Conservation (phyloP, 2,888 invertebrate genomes). For the Linnaemya tessellans region DNA sequence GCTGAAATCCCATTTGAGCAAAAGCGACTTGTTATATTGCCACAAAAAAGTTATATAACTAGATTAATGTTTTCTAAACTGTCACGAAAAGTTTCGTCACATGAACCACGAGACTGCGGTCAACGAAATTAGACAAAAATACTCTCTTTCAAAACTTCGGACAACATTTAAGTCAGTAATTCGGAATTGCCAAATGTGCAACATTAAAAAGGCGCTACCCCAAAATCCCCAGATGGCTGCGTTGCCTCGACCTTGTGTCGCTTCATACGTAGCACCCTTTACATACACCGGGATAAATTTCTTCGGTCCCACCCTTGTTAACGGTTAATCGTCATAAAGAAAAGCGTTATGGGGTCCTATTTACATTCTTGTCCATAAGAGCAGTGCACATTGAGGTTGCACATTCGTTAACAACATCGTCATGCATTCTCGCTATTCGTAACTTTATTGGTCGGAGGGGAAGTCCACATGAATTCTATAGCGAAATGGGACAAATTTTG, state of each 20-base stretch:
- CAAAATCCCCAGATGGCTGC: conserved; percentile 28
- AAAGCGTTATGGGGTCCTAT: conserved; percentile 47
- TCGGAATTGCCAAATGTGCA: too few relatives aligned
- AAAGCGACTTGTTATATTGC: conserved; percentile 62
- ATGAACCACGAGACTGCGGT: conserved; percentile 44
- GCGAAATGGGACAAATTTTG: conserved; percentile 56
- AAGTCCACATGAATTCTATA: conserved; percentile 39
- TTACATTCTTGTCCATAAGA: conserved; percentile 70
- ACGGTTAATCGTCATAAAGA: background rate
- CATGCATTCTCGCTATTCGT: conserved; percentile 40
- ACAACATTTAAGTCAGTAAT: too few relatives aligned
- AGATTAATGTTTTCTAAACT: conserved; percentile 14
- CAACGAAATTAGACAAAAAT: conserved; percentile 43
- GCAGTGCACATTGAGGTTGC: conserved; percentile 46
- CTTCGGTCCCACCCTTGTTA: background rate
- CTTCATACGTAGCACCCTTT: background rate
- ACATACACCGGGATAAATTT: too few relatives aligned
- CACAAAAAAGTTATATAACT: conserved; percentile 34
- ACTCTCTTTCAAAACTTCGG: conserved; percentile 35
- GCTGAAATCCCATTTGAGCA: conserved; percentile 55
- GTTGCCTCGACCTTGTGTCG: conserved; percentile 25
- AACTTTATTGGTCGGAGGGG: conserved; percentile 47
- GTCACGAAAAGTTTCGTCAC: conserved; percentile 22
- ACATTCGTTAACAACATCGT: too few relatives aligned
- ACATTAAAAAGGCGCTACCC: conserved; percentile 23